Conservation (phyloP, 2,113 vertebrate genomes). For the Rostratula benghalensis region DNA sequence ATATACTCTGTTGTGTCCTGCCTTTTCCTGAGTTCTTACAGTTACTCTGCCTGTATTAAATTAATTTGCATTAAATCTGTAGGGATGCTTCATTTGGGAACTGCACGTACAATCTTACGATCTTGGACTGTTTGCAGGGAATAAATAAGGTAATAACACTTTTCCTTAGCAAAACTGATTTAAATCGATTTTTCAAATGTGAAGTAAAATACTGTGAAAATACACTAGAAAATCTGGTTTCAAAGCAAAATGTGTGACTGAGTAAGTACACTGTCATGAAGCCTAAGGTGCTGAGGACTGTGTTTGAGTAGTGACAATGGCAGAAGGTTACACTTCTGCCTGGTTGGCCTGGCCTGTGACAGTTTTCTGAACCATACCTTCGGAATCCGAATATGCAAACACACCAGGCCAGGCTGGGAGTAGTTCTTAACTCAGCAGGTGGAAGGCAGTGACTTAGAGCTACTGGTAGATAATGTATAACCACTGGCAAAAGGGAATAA, state of each 20-base stretch:
- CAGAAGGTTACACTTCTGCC: not conserved
- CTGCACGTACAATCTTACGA: constrained; percentile 90
- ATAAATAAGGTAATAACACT: constrained; percentile 87
- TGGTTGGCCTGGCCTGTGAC: not conserved
- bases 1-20: not conserved
- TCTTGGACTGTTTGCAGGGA: constrained; percentile 96
- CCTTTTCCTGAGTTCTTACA: not conserved
- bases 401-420: not conserved
- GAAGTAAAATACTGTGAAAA: not conserved
- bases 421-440: not conserved
- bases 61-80: constrained; percentile 49
- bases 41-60: constrained; percentile 29
- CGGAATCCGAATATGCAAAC: not conserved
- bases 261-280: not conserved
- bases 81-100: constrained; percentile 97
- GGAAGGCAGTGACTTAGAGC: not conserved
- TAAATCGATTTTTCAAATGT: not conserved
- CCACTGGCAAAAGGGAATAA: not conserved
- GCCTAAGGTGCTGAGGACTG: not conserved
- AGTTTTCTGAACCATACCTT: not conserved
- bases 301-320: not conserved
- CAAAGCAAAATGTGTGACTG: not conserved
- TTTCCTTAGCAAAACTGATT: not conserved
- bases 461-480: not conserved
- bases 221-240: not conserved